Evolutionary conservation across 2,888 invertebrate genomes (phyloP), one percentile per base, ranked within the genome.

Genomic region (Hoplodrina ambigua): DNA sequence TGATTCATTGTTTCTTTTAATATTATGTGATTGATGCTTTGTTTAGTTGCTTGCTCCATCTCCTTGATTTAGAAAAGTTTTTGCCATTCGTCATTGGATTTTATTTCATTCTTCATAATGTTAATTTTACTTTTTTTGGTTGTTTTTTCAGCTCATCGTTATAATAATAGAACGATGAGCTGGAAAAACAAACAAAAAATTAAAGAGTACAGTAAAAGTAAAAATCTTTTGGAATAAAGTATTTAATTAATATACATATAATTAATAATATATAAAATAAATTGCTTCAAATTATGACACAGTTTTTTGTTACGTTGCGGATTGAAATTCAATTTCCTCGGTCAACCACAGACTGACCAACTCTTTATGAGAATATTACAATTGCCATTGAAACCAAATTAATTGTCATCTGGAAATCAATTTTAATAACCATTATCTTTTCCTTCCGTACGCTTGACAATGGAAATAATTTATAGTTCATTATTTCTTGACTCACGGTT

Each of bases 371-470:
- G 20, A 75, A 37, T 56, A 58, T 56, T 20, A 55, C 56, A 25
- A 69, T 54, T 67, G 59, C 52, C 56, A 71, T 81, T 71, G 63
- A 63, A 63, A 71, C 41, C 58, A 65, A 82, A 82, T 79, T 79
- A 67, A 68, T 70, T 70, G 33, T 63, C 59, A 49, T 58, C 58
- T 74, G 33, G 13, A 56, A 65, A 74, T 66, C 58, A 65, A 73
- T 65, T 82, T 79, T 20, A 70, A 57, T 63, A 71, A 56, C 56
- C 61, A 59, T 70, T 71, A 0, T 20, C 54, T 46, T 80, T 75
- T 80, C 72, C 76, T 83, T 83, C 69, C 67, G 62, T 68, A 30
- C 56, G 4, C 55, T 69, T 79, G 69, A 75, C 80, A 80, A 75
- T 80, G 71, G 49, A 62, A 72, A 80, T 75, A 72, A 80, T 75